Base-by-base conservation (phyloP, 2,797 vertebrate genomes). In the Eupleurogrammus muticus region DNA sequence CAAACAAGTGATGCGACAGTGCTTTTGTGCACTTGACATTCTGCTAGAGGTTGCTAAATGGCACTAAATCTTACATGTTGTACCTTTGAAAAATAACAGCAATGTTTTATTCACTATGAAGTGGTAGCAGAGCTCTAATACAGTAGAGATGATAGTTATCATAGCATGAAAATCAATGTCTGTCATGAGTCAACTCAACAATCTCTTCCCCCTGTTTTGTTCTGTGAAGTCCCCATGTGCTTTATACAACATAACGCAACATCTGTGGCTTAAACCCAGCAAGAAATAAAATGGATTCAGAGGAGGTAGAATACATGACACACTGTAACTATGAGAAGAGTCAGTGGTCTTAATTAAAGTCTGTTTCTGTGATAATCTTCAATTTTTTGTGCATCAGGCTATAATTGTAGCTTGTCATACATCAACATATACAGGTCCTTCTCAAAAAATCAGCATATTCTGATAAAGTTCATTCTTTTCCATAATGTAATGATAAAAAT, bases 91-190 rank as follows among this genome's bases (percentile, higher is more conserved):
- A 70, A 47, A 83, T 70, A 52, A 57, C 23, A 65, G 54, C 57
- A 63, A 72, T 80, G 62, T 78, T 86, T 84, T 23, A 84, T 82
- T 86, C 52, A 65, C 21, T 55, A 46, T 19, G 44, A 65, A 59
- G 9, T 46, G 64, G 59, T 40, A 73, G 50, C 66, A 60, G 56
- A 68, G 2, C 34, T n/a, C n/a, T 83, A 70, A 81, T 62, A 62
- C 67, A 79, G 64, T 2, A 11, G 40, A 69, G 49, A 72, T 70
- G 74, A 75, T 48, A 66, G 52, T 64, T 68, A 75, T 79, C 54
- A 21, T 32, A 14, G 50, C 20, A 77, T 75, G n/a, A 68, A 60
- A 77, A 87, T 69, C 58, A 73, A 73, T 56, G 24, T 28, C 55
- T 64, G 71, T 65, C 49, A 69, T 50, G 52, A 44, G 48, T 57